Percentiles rank a stretch among this genome's conserved stretches.
These are phyloP conservation scores for Ptychobarbus kaznakovi DNA, from an alignment of 2,797 vertebrate species.

Conservation along the genomic window DNA sequence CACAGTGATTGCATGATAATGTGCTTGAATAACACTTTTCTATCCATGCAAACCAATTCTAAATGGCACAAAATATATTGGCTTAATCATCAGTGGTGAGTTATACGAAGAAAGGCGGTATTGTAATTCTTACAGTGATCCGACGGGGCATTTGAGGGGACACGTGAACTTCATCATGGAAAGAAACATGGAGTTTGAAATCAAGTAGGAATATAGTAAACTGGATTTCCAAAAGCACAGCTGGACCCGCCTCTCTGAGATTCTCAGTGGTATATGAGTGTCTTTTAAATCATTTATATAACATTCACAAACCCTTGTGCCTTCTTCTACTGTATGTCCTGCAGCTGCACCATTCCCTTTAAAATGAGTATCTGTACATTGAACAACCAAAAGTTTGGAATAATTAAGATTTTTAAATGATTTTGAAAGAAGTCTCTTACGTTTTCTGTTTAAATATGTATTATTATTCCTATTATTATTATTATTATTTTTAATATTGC, in stretches of 20 bases:
- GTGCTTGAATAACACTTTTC: background rate
- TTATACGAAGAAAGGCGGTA: background rate
- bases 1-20: constrained; percentile 20
- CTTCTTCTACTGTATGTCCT: background rate
- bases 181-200: background rate
- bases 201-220: background rate
- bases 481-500: no score
- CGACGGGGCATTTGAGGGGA: background rate
- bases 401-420: no score
- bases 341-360: background rate
- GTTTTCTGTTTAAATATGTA: no score
- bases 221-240: background rate
- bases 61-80: background rate
- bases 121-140: background rate
- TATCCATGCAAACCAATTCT: background rate
- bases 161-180: background rate
- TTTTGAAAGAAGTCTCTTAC: no score
- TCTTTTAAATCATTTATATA: background rate
- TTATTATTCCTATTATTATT: no score
- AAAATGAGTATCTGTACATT: no score
- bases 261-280: background rate
- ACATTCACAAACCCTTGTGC: background rate
- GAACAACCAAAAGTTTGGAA: no score
- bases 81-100: background rate
- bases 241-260: background rate